Evolutionary conservation across 2,113 vertebrate genomes (phyloP), one percentile per base, ranked within the genome.

Genomic region (Neopipo cinnamomea): DNA sequence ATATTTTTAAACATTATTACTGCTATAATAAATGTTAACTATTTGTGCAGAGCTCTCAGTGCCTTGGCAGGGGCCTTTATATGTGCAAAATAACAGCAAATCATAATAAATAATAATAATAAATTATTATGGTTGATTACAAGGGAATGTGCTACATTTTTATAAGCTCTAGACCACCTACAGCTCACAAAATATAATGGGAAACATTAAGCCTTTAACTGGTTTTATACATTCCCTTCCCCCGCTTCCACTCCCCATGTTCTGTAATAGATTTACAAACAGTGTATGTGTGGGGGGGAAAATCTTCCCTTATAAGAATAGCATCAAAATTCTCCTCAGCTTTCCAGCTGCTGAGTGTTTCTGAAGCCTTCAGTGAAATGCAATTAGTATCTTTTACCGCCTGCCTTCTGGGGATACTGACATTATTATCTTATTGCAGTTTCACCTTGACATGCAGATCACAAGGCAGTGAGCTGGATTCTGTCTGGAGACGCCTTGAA

Each of bases 161-260:
- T 97, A 96, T 96, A 97, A 97, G 95, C 96, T 96, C 87, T 80
- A 91, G 95, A 97, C 96, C 96, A 97, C 96, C 96, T 97, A 97
- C 94, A 97, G 96, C 96, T 97, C 96, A 83, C 97, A 97, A 96
- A 97, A 97, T 96, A 97, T 97, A 97, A 97, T 97, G 96, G 97
- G 95, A 95, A 96, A 96, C 96, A 96, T 97, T 97, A 97, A 97
- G 94, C 89, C 92, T 97, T 97, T 97, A 96, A 96, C 97, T 96
- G 94, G 94, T 87, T 91, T 93, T 94, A 91, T 90, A 86, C 88
- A 58, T 93, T 89, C 91, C 93, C 93, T 95, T 92, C 95, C 97
- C 93, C 73, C 79, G 4, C 74, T 93, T 79, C 90, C 78, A 95
- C 89, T 96, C 89, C 93, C 87, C 85, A 52, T 91, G 95, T 94